phyloP scores from a whole-genome alignment of 2,888 invertebrate genomes.

The Brachycybe producta region DNA sequence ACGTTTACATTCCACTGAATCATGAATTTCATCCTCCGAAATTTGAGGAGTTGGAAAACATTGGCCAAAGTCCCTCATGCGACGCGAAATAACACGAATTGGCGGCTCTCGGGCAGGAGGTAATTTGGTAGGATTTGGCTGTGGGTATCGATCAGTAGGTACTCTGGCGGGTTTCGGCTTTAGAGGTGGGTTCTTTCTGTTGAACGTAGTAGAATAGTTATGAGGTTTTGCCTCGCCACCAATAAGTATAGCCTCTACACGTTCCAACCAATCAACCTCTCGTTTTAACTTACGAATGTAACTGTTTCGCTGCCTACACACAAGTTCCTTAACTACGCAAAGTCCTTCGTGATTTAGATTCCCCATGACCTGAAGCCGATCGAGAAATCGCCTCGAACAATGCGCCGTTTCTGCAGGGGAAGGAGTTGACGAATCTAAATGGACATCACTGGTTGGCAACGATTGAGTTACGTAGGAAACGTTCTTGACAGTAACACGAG shows the following conservation, averaged over 20 bases:
- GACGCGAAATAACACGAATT: no score
- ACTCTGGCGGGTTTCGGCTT: no score
- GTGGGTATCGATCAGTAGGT: background rate
- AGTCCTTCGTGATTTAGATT: background rate
- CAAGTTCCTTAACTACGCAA: slow-evolving; percentile 1
- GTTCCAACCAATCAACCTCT: slow-evolving; percentile 17
- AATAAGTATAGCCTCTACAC: slow-evolving; percentile 5
- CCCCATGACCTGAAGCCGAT: background rate
- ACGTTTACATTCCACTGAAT: no score
- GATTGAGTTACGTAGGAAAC: background rate
- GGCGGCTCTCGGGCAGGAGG: no score
- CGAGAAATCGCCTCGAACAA: background rate
- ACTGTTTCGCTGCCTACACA: slow-evolving; percentile 5
- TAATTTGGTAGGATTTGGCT: background rate
- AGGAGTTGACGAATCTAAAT: background rate
- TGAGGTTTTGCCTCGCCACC: background rate
- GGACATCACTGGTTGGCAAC: background rate
- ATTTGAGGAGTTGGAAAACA: background rate
- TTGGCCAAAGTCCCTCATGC: background rate
- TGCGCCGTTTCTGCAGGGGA: background rate
- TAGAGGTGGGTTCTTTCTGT: no score
- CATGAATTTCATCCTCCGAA: background rate
- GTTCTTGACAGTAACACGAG: background rate
- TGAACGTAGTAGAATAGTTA: background rate
- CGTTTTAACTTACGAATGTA: slow-evolving; percentile 12